A percentile compares a stretch with the other conserved stretches of the same genome.
Evolutionary conservation across 2,888 invertebrate genomes (phyloP).

Genomic region (Eudemis profundana): DNA sequence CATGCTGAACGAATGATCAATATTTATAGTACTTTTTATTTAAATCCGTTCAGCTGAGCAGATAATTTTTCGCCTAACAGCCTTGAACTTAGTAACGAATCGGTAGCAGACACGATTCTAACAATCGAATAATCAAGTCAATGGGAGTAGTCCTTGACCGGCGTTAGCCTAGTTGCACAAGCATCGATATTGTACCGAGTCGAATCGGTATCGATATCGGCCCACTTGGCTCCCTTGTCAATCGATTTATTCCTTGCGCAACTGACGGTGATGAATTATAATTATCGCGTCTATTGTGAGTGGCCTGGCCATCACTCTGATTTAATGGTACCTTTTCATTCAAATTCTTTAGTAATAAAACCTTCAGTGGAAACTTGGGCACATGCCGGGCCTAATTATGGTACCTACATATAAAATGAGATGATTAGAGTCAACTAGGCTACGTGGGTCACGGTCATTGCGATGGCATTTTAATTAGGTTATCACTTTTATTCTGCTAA

Average conservation of each 20-base stretch:
- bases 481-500: neutral
- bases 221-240: constrained; percentile 67
- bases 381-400: neutral
- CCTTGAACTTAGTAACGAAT: constrained; percentile 42
- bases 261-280: constrained; percentile 66
- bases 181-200: constrained; percentile 69
- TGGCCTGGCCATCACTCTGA: constrained; percentile 56
- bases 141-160: constrained; percentile 72
- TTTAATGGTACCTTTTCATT: constrained; percentile 49
- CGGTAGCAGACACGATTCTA: constrained; percentile 44
- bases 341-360: constrained; percentile 26
- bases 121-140: constrained; percentile 63
- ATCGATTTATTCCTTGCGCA: constrained; percentile 68
- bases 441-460: neutral
- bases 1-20: constrained; percentile 34
- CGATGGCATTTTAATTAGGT: neutral
- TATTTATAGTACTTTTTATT: constrained; percentile 39
- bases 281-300: constrained; percentile 64
- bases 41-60: constrained; percentile 13
- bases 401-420: neutral
- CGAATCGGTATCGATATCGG: constrained; percentile 67
- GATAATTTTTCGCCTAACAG: constrained; percentile 22
- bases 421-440: neutral
- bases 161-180: constrained; percentile 73
- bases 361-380: neutral